Base-by-base conservation (phyloP, 1,140 invertebrate species). In the Drosophila pectinifera region DNA sequence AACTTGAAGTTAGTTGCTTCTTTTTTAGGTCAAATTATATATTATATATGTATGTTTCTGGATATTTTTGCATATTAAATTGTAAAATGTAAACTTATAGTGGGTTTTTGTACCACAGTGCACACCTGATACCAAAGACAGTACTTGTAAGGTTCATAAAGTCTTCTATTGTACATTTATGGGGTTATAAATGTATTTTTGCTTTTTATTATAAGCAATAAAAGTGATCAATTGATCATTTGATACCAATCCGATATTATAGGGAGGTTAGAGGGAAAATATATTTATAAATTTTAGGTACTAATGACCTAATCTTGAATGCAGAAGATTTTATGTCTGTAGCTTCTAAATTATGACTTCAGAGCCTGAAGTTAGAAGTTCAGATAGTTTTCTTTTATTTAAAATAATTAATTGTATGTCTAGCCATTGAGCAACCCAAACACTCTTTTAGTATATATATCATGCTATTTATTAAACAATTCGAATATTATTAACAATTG, bases 381-480 rank as follows among this genome's bases (percentile, higher is more conserved):
- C 26, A 6, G 5, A 28, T 2, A 28, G 26, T 28, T 28, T 28
- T 8, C 26, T 28, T 28, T 28, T 28, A 28, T 22, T 4, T 22
- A 22, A 22, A 22, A 22, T 8, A 28, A 28, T 28, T 28, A 2
- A 28, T 0, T 8, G 1, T 4, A 22, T 4, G 28, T 2, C 10
- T n/a, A 42, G 16, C 39, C 39, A 4, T 13, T 13, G 13, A 43
- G 0, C 8, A 22, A 34, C 14, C 10, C 28, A 38, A 38, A 10
- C 16, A 46, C n/a, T 3, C 4, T 36, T 58, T 39, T 70, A 45
- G 58, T 85, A 61, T 81, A 83, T 78, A 81, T 86, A 89, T 89
- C 79, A 79, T 88, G 80, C 78, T 84, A 84, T 89, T 88, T 80
- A 90, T 90, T 89, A 89, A 89, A 89, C 84, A 89, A 89, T 89